Conservation (phyloP, 2,888 invertebrate species). For the Dasysyrphus tricinctus region DNA sequence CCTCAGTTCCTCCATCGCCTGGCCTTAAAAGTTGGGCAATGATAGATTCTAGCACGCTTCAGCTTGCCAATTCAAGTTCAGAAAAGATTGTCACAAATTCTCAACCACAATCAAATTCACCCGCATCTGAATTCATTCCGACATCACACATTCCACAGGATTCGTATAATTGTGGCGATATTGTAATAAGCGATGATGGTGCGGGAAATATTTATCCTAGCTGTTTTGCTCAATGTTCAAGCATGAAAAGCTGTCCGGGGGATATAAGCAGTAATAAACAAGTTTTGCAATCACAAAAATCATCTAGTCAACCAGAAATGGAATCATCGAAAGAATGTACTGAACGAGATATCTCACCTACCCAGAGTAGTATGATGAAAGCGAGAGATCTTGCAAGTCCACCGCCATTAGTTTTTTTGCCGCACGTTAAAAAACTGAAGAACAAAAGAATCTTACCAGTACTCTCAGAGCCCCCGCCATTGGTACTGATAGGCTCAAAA, state of each 20-base stretch:
- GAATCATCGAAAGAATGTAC: constrained; percentile 16
- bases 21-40: constrained; percentile 55
- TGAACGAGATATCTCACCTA: neutral
- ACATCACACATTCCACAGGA: constrained; percentile 69
- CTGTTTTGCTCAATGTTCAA: constrained; percentile 72
- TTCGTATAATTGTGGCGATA: constrained; percentile 69
- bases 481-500: constrained; percentile 76
- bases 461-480: constrained; percentile 77
- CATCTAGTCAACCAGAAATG: constrained; percentile 24
- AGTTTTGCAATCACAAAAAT: constrained; percentile 12
- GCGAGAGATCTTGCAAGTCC: constrained; percentile 72
- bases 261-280: constrained; percentile 40
- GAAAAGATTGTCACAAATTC: constrained; percentile 40
- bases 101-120: constrained; percentile 50
- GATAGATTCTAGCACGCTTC: constrained; percentile 44
- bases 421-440: constrained; percentile 74
- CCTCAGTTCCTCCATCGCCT: constrained; percentile 28
- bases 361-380: neutral
- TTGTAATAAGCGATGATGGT: constrained; percentile 67
- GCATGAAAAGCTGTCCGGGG: constrained; percentile 58
- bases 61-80: constrained; percentile 28
- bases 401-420: constrained; percentile 77
- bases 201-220: constrained; percentile 66
- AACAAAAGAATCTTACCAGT: constrained; percentile 76
- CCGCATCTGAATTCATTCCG: constrained; percentile 67